Evolutionary conservation across 2,797 vertebrate genomes (phyloP), one percentile per base, ranked within the genome.

Genomic region (Zenarchopterus dispar): DNA sequence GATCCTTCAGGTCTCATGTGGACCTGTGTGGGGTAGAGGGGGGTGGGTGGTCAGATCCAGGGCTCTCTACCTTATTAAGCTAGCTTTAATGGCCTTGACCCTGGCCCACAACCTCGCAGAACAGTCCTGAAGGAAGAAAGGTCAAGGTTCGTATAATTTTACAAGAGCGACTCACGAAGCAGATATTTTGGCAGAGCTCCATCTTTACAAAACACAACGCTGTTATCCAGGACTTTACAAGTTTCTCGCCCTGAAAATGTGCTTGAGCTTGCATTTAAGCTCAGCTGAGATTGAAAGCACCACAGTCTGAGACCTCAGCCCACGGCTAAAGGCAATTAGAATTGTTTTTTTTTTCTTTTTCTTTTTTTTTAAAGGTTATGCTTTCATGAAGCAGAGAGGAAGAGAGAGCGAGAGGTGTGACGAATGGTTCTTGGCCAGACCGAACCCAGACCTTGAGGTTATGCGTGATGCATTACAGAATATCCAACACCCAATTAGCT

Each of bases 31-130:
- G 59, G 53, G 45, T 36, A 47, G 45, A 62, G 33, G 65, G n/a
- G n/a, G n/a, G n/a, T n/a, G 62, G 51, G 45, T 33, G 47, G 48
- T 64, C 36, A 49, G 22, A 55, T 11, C 43, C 33, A 63, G 53
- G 56, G 39, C 62, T 82, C 77, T 39, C 83, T 64, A 73, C 71
- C 70, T 83, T 77, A 84, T 85, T 90, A 90, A 82, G 60, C 62
- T 75, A 69, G 58, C 49, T 80, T 82, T 88, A 90, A 90, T 85
- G 77, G 76, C 62, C 84, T 82, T 82, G 73, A 84, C 81, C 81
- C 70, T 50, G 31, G 53, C 65, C 76, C 69, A 41, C 65, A 75
- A 70, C 77, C 65, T 49, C 3, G 5, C 57, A 72, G 66, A 80
- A 41, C 39, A 74, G 56, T 76, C 81, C 81, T 75, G 28, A 51